Evolutionary conservation across 2,888 invertebrate genomes (phyloP), one percentile per base, ranked within the genome.

Genomic region (Amorpha juglandis): DNA sequence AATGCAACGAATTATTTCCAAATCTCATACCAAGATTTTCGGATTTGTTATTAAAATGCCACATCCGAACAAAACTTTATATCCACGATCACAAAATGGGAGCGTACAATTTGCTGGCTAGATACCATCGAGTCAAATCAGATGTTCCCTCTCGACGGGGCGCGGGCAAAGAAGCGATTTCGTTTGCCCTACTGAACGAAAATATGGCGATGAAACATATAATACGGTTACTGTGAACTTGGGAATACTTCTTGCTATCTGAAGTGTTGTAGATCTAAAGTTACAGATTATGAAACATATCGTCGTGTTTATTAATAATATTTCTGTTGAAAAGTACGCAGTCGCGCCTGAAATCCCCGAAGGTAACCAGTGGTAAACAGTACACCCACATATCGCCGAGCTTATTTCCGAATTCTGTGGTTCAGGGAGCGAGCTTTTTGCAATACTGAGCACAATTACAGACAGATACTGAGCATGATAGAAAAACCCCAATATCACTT

Each of bases 81-180:
- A 19, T 47, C 64, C 11, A 14, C 47, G 33, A 27, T 53, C 12
- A 16, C 47, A 53, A 47, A 64, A 64, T 33, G 27, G 53, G 53
- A 33, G 53, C 19, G 63, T 64, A 64, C 53, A 62, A 84, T 84
- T 86, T 81, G 81, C 80, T 72, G 67, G 69, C 74, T 70, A 77
- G 82, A 80, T 82, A 80, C 79, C 79, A 88, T 89, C 84, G 81
- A 77, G 81, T 80, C 82, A 83, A 88, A 87, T 88, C 87, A 89
- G 90, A 90, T 83, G 86, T 79, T 90, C 90, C 90, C 90, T 90
- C 90, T 70, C 67, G 88, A 73, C 82, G 83, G 74, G 73, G 77
- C 74, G 79, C 79, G 79, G 81, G 78, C 79, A 75, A 71, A 78
- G 79, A 79, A 83, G 75, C 84, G 80, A 84, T 84, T 84, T 80